phyloP scores from a whole-genome alignment of 2,797 vertebrate genomes.

The Periophthalmus magnuspinnatus region DNA sequence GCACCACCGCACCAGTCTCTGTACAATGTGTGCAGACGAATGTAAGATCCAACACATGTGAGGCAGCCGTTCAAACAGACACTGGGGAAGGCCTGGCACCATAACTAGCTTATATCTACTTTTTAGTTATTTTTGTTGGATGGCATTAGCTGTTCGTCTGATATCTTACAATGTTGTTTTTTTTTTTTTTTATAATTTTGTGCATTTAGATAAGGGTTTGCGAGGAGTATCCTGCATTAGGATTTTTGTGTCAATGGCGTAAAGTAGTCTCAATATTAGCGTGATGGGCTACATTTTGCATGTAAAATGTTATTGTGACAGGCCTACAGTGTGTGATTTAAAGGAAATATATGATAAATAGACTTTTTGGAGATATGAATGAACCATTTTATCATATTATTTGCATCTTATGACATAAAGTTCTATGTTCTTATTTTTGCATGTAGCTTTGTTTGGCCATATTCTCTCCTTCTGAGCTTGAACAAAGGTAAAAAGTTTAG shows the following conservation, averaged over 20 bases:
- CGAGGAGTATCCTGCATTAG: too few species aligned
- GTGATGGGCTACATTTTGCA: too few species aligned
- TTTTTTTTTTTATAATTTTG: not conserved
- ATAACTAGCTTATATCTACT: not conserved
- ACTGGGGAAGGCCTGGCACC: not conserved
- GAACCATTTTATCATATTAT: not conserved
- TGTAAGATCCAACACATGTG: not conserved
- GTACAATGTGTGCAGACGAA: conserved; percentile 23
- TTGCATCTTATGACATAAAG: not conserved
- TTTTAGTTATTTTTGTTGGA: too few species aligned
- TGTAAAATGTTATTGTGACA: too few species aligned
- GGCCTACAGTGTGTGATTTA: not conserved
- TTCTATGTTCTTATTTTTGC: not conserved
- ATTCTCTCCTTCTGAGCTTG: not conserved
- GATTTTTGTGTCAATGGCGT: not conserved
- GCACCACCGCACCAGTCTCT: conserved; percentile 18
- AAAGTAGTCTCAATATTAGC: not conserved
- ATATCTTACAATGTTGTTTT: too few species aligned
- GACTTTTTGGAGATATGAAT: not conserved
- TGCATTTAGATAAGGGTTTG: not conserved
- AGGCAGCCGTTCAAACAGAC: not conserved
- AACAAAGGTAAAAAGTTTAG: not conserved
- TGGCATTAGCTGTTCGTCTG: too few species aligned
- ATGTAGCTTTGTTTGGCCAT: not conserved
- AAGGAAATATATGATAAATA: not conserved